Evolutionary conservation across 2,797 vertebrate genomes (phyloP).

Genomic region (Phyllotis vaccarum): DNA sequence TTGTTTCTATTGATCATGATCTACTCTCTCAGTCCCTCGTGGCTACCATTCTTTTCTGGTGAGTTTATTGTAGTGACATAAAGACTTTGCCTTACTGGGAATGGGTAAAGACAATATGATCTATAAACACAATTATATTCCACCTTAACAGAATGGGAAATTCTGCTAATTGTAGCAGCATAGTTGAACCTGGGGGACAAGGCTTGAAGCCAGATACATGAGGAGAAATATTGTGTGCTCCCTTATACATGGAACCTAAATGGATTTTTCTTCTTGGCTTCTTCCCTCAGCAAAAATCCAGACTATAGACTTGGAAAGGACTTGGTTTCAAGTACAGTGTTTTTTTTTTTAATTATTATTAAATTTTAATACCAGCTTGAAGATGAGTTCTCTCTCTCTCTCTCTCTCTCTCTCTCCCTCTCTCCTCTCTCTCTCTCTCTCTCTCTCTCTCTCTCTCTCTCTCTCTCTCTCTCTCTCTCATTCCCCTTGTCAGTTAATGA

Average conservation of each 20-base stretch:
- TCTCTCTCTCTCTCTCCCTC: background rate
- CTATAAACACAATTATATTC: background rate
- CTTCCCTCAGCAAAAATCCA: background rate
- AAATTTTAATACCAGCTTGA: background rate
- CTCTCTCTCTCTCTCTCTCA: background rate
- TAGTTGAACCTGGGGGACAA: background rate
- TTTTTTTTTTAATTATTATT: background rate
- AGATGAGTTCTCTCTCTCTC: background rate
- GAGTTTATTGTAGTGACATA: background rate
- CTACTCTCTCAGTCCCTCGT: background rate
- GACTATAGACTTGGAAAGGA: background rate
- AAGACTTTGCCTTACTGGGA: background rate
- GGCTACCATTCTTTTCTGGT: background rate
- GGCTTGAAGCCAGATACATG: background rate
- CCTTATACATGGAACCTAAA: no score
- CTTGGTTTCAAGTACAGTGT: no score
- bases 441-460: background rate
- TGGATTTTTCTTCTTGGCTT: background rate
- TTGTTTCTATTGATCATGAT: background rate
- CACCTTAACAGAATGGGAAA: background rate
- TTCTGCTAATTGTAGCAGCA: background rate
- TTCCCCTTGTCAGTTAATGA: background rate
- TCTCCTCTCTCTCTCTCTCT: no score
- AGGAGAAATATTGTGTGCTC: fast-evolving
- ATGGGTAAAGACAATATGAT: background rate